Evolutionary conservation across 2,797 vertebrate species (phyloP), one percentile per base, ranked within the genome.

Genomic region (Lacerta agilis): DNA sequence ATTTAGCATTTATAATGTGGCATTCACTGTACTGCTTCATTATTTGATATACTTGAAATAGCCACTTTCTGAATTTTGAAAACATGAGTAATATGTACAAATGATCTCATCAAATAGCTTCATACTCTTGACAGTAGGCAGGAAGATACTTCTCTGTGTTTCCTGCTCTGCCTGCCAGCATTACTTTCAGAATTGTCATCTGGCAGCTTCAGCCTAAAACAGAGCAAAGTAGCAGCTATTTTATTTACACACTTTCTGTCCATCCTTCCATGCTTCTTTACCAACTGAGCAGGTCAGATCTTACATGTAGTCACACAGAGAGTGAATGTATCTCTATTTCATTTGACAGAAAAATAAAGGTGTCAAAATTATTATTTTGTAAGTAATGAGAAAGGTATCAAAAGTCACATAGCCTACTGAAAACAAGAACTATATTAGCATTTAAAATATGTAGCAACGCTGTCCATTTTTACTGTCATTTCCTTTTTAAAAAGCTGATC

Each of bases 401-500:
- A 93, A 95, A 82, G 93, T 77, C 93, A 95, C 95, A 95, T 85
- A 93, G 87, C 27, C 64, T 90, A 86, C 58, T 88, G 90, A 83
- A 94, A 93, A 94, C 88, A 92, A 94, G 90, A 83, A 94, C 92
- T 91, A 90, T 79, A 93, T 90, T 94, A 95, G 92, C 93, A 95
- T 94, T 94, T 95, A 93, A 94, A 94, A 94, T 91, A 87, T 95
- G 94, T 91, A 85, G 93, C 89, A 90, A 89, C 93, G 91, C 89
- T 86, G 91, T 95, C 87, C 90, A 95, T 95, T 96, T 97, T 97
- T 96, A 95, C 95, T 92, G 92, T 93, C 92, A 91, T 95, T 96
- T 96, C 95, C 95, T 33, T 33, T 33, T 95, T 96, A 96, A 97
- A 97, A 98, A 98, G 97, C 96, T 94, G 96, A 96, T 97, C 97